phyloP scores from a whole-genome alignment of 2,888 invertebrate species.

The Caenorhabditis sp. region DNA sequence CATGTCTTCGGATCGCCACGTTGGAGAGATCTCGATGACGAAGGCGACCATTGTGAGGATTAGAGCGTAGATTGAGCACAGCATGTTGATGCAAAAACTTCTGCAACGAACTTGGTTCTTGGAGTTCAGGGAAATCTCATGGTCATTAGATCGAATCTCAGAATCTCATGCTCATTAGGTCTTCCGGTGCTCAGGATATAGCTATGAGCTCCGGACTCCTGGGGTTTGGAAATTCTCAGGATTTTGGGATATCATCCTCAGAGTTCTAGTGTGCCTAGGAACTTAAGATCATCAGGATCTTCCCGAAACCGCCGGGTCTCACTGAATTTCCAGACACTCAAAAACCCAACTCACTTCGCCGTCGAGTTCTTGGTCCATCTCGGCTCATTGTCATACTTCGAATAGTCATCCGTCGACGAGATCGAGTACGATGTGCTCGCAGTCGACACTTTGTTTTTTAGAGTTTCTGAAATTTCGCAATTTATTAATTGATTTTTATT shows the following conservation, averaged over 20 bases:
- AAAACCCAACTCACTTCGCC: constrained; percentile 23
- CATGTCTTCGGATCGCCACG: constrained; percentile 52
- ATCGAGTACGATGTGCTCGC: constrained; percentile 43
- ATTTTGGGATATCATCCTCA: no score
- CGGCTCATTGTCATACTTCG: constrained; percentile 22
- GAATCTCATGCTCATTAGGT: no score
- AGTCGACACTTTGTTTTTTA: constrained; percentile 40
- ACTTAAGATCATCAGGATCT: background rate
- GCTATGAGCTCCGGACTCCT: no score
- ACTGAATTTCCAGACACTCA: background rate
- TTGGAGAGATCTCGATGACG: constrained; percentile 55
- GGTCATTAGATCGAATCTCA: no score
- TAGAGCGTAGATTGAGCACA: constrained; percentile 49
- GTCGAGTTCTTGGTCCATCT: constrained; percentile 19
- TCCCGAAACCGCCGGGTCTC: no score
- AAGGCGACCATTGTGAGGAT: constrained; percentile 60
- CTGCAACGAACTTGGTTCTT: constrained; percentile 15
- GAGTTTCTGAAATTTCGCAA: constrained; percentile 34
- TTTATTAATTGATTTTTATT: background rate
- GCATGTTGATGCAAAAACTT: constrained; percentile 47
- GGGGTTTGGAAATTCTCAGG: no score
- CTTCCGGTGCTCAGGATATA: no score
- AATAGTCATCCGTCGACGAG: constrained; percentile 9
- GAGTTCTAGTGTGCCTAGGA: no score
- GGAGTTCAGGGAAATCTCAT: no score